A percentile compares a stretch with the other conserved stretches of the same genome.
Evolutionary conservation across 2,113 vertebrate genomes (phyloP).

Genomic region (Cygnus buccinator): DNA sequence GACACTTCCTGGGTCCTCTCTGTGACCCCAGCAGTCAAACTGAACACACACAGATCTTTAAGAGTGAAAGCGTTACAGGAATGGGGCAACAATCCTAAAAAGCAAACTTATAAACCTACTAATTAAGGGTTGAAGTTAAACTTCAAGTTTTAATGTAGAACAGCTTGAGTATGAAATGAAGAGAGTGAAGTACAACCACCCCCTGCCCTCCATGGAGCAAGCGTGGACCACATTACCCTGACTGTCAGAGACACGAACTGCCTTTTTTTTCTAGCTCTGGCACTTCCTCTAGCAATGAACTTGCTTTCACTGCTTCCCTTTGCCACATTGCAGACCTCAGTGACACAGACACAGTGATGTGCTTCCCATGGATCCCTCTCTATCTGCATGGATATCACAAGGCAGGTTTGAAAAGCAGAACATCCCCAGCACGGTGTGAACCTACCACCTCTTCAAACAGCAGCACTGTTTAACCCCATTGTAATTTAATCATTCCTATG

Average conservation of each 20-base stretch:
- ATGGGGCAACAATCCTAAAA: not conserved
- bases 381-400: fast-evolving
- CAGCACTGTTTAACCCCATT: not conserved
- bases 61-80: not conserved
- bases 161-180: not conserved
- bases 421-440: not conserved
- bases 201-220: not conserved
- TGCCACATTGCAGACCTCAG: not conserved
- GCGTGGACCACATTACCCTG: fast-evolving
- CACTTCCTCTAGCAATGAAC: not conserved
- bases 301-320: not conserved
- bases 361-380: not conserved
- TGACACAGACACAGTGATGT: not conserved
- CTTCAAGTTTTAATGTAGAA: not conserved
- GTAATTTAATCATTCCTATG: not conserved
- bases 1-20: not conserved
- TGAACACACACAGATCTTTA: not conserved
- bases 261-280: not conserved
- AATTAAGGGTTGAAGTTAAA: not conserved
- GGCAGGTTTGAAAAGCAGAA: not conserved
- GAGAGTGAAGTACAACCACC: not conserved
- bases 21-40: not conserved
- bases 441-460: not conserved
- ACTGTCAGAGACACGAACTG: not conserved
- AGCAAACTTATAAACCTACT: not conserved